A percentile compares a stretch with the other conserved stretches of the same genome.
phyloP scores from a whole-genome alignment of 2,797 vertebrate species.

The Paramormyrops hopkinsi region DNA sequence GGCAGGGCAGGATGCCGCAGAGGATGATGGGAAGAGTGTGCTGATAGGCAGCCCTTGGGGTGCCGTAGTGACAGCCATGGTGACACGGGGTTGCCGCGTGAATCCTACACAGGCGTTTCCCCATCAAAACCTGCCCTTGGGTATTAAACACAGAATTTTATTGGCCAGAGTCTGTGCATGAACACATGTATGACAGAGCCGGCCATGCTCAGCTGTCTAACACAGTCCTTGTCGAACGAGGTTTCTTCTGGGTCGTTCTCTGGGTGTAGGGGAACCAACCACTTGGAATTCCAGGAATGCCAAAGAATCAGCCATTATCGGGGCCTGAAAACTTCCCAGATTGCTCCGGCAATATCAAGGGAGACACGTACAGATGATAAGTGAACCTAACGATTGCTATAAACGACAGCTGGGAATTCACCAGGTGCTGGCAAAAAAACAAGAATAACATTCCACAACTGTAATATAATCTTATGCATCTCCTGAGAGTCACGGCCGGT shows the following conservation, averaged over 20 bases:
- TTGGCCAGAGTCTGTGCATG: not conserved
- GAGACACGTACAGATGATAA: not conserved
- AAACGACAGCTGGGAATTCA: not conserved
- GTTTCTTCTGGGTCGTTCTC: not conserved
- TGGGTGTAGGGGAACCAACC: not conserved
- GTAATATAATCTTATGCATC: not conserved
- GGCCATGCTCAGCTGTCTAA: not conserved
- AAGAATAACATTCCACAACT: not conserved
- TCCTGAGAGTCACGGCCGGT: not conserved
- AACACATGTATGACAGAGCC: not conserved
- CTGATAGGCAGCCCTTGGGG: not conserved
- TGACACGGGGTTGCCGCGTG: not conserved
- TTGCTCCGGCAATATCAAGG: not conserved
- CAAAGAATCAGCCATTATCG: not conserved
- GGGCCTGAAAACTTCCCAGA: not conserved
- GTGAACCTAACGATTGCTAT: not conserved
- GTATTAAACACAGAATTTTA: not conserved
- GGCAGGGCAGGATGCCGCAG: not conserved
- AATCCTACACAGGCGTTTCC: not conserved
- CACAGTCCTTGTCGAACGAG: not conserved
- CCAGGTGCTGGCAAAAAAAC: not conserved
- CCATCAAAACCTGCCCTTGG: not conserved
- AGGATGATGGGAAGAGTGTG: not conserved
- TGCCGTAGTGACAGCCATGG: not conserved
- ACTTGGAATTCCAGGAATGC: not conserved